Evolutionary conservation across 2,888 invertebrate species (phyloP).

Genomic region (Melanotus villosus): DNA sequence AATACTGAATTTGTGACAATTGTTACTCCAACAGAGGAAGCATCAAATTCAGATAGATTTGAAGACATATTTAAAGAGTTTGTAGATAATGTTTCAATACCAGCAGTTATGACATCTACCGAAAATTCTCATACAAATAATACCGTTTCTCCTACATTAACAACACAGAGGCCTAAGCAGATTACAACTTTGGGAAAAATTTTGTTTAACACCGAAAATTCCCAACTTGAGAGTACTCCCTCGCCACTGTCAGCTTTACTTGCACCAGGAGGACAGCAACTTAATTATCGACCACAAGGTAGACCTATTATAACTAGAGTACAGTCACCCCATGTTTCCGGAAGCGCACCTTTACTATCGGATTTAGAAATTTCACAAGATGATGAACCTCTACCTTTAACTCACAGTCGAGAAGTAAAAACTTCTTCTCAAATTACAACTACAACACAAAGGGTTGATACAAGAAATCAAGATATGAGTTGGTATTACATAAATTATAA

Average conservation of each 20-base stretch:
- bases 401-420: constrained; percentile 50
- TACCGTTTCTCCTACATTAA: neutral
- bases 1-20: neutral
- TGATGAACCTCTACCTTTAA: constrained; percentile 45
- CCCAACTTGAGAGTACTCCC: constrained; percentile 57
- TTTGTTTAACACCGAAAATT: neutral
- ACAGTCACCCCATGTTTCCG: constrained; percentile 64
- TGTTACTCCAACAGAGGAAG: constrained; percentile 15
- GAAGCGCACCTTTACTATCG: constrained; percentile 53
- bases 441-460: constrained; percentile 69
- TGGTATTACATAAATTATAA: constrained; percentile 93
- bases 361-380: constrained; percentile 51
- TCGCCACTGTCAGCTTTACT: constrained; percentile 76
- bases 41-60: constrained; percentile 41
- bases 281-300: constrained; percentile 67
- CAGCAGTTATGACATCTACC: constrained; percentile 21
- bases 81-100: constrained; percentile 51
- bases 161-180: neutral
- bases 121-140: neutral
- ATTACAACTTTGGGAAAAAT: neutral
- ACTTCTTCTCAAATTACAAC: constrained; percentile 32
- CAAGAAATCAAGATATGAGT: constrained; percentile 71
- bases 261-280: constrained; percentile 73
- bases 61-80: constrained; percentile 57
- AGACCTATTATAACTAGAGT: constrained; percentile 76